These are phyloP conservation scores for Magallana gigas DNA, from an alignment of 1,140 invertebrate genomes.

Conservation along the genomic window DNA sequence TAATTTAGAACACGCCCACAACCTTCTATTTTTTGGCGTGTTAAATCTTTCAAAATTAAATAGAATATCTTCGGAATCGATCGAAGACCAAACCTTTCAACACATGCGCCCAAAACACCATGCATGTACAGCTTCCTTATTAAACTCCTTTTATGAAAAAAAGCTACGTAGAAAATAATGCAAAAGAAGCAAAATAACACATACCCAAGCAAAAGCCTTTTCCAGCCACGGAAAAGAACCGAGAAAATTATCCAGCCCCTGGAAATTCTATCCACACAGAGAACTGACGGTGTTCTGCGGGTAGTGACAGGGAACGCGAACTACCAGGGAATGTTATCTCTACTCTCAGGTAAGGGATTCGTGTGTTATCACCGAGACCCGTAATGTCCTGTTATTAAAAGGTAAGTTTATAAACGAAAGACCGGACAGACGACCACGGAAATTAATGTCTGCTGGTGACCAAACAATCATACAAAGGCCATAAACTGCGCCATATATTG, in stretches of 20 bases:
- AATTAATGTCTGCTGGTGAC: conserved; percentile 9
- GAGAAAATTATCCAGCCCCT: neutral
- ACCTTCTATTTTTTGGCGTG: no score
- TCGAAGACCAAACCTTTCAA: no score
- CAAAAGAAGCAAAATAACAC: no score
- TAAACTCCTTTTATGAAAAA: no score
- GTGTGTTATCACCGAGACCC: conserved; percentile 17
- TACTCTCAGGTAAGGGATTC: neutral
- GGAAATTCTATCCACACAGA: neutral
- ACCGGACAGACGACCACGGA: neutral
- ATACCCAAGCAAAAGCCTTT: no score
- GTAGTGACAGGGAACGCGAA: neutral
- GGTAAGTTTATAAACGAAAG: conserved; percentile 7
- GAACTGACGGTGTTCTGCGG: neutral
- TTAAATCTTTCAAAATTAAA: no score
- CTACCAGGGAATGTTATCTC: conserved; percentile 14
- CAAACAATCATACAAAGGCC: neutral
- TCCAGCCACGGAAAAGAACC: no score
- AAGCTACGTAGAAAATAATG: no score
- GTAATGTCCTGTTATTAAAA: neutral
- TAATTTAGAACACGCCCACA: no score
- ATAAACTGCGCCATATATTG: neutral
- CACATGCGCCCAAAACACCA: no score
- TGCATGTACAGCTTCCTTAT: no score
- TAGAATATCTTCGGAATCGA: no score